phyloP scores from a whole-genome alignment of 2,888 invertebrate genomes.

The Ganaspis brasiliensis region DNA sequence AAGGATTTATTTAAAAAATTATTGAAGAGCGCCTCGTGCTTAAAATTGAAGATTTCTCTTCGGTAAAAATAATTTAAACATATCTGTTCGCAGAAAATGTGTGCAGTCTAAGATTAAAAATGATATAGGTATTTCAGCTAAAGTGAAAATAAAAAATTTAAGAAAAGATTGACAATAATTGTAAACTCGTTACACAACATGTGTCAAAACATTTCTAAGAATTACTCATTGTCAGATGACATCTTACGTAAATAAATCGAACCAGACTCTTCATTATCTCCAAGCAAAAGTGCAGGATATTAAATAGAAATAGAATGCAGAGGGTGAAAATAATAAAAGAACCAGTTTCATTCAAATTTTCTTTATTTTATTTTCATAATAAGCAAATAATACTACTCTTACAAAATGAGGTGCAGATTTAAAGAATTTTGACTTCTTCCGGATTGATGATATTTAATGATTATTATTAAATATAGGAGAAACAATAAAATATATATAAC shows the following conservation, averaged over 20 bases:
- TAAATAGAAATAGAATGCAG: slow-evolving; percentile 15
- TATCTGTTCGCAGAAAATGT: no score
- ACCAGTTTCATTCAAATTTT: slow-evolving; percentile 11
- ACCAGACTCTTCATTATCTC: slow-evolving; percentile 7
- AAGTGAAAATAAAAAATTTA: no score
- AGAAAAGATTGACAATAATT: no score
- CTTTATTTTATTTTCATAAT: slow-evolving; percentile 7
- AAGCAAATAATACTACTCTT: not conserved
- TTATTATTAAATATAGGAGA: no score
- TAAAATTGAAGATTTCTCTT: not conserved
- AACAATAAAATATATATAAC: no score
- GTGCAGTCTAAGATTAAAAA: no score
- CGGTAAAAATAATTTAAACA: no score
- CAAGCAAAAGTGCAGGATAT: slow-evolving; percentile 20
- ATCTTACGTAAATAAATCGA: not conserved
- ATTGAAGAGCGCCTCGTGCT: not conserved
- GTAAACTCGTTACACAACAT: no score
- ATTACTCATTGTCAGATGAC: not conserved
- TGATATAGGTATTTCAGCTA: no score
- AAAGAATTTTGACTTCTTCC: slow-evolving; percentile 15
- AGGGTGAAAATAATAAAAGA: slow-evolving; percentile 5
- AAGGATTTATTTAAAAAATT: not conserved
- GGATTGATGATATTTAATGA: slow-evolving; percentile 3
- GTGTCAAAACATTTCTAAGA: slow-evolving; percentile 1
- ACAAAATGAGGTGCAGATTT: slow-evolving; percentile 30